Percentiles rank a stretch among this genome's conserved stretches.
Evolutionary conservation across 1,140 invertebrate species (phyloP).

Genomic region (Drosophila azteca): DNA sequence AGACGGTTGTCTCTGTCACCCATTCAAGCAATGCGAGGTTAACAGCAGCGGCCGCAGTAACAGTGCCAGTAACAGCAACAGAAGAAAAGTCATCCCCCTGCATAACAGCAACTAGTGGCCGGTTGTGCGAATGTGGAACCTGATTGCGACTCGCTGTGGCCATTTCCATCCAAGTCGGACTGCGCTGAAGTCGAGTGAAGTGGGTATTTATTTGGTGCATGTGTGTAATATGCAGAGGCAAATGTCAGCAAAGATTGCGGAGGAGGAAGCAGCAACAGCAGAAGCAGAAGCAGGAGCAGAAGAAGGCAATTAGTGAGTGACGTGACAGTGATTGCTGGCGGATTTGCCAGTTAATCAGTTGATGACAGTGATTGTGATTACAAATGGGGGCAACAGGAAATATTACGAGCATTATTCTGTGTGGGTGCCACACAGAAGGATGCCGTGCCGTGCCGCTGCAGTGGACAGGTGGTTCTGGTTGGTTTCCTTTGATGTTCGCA

Average conservation of each 20-base stretch:
- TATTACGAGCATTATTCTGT: not conserved
- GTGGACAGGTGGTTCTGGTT: too few species aligned
- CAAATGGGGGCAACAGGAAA: not conserved
- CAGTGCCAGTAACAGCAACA: slow-evolving; percentile 28
- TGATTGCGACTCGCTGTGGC: slow-evolving; percentile 8
- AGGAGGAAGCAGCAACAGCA: too few species aligned
- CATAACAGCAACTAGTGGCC: slow-evolving; percentile 80
- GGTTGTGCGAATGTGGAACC: slow-evolving; percentile 45
- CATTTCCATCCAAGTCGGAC: slow-evolving; percentile 35
- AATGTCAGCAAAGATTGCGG: slow-evolving; percentile 17
- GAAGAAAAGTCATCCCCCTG: slow-evolving; percentile 38
- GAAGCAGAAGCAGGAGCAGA: too few species aligned
- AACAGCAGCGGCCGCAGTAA: not conserved
- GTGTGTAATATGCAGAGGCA: slow-evolving; percentile 15
- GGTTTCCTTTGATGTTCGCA: slow-evolving; percentile 14
- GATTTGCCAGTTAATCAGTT: slow-evolving; percentile 23
- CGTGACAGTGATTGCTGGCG: slow-evolving; percentile 1
- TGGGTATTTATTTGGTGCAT: slow-evolving; percentile 29
- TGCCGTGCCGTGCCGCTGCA: too few species aligned
- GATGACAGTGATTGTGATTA: slow-evolving; percentile 29
- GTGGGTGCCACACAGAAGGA: not conserved
- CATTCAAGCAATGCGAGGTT: not conserved
- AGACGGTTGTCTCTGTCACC: slow-evolving; percentile 18
- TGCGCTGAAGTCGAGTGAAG: slow-evolving; percentile 35
- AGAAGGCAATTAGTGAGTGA: slow-evolving; percentile 3